These are phyloP conservation scores for Pedetes capensis DNA, from an alignment of 2,113 vertebrate species.

Conservation along the genomic window DNA sequence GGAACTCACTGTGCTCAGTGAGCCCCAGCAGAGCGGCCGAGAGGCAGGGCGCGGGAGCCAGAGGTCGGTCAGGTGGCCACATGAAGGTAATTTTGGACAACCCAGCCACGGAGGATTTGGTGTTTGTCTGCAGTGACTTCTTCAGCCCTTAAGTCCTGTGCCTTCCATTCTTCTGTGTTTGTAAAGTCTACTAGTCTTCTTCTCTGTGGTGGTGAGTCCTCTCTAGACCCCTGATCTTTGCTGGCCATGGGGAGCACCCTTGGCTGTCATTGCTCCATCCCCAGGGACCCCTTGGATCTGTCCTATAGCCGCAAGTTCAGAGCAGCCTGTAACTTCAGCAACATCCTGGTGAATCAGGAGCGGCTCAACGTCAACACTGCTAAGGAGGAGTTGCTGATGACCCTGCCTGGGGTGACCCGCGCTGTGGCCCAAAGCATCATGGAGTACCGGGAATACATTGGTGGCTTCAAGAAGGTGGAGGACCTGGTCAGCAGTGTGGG, in stretches of 20 bases:
- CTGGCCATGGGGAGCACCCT: slow-evolving; percentile 93
- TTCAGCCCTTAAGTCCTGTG: background rate
- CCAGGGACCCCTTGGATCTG: slow-evolving; percentile 92
- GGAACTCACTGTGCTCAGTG: too few species aligned
- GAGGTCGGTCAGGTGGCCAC: slow-evolving; percentile 20
- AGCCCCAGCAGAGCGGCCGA: background rate
- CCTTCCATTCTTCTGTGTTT: background rate
- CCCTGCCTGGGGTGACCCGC: slow-evolving; percentile 93
- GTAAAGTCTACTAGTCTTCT: background rate
- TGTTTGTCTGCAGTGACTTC: background rate
- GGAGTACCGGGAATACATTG: slow-evolving; percentile 95
- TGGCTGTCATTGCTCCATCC: slow-evolving; percentile 97
- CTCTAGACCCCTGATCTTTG: background rate
- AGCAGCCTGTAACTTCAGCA: slow-evolving; percentile 96
- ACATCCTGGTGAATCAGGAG: slow-evolving; percentile 95
- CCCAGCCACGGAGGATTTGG: slow-evolving; percentile 14
- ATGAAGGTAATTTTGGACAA: background rate
- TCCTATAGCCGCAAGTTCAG: slow-evolving; percentile 95
- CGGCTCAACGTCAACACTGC: slow-evolving; percentile 96
- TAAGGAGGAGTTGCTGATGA: slow-evolving; percentile 98
- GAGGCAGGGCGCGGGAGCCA: background rate
- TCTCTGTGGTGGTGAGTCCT: background rate
- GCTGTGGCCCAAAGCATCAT: slow-evolving; percentile 93
- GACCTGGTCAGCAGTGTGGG: slow-evolving; percentile 96
- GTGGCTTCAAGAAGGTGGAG: slow-evolving; percentile 96